Conservation (phyloP, 2,113 vertebrate species). For the Lipophrys pholis region DNA sequence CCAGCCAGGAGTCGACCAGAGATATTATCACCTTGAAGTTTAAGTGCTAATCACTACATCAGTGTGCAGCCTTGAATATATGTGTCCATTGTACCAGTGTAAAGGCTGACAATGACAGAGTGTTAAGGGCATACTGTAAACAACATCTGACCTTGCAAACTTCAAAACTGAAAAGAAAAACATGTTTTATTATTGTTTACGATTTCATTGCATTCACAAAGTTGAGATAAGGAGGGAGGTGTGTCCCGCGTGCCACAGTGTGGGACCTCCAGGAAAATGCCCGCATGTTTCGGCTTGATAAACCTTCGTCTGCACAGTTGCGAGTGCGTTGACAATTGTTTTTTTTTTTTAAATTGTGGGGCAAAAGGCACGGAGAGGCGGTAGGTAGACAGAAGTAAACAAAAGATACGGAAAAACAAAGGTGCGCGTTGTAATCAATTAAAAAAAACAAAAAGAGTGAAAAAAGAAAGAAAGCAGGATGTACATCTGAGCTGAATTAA, state of each 20-base stretch:
- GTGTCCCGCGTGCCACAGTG: slow-evolving; percentile 23
- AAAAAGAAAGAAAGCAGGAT: slow-evolving; percentile 68
- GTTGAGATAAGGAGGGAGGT: slow-evolving; percentile 57
- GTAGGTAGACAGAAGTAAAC: slow-evolving; percentile 20
- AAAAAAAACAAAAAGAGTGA: slow-evolving; percentile 40
- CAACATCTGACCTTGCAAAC: slow-evolving; percentile 57
- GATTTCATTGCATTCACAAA: slow-evolving; percentile 65
- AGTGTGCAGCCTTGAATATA: no score
- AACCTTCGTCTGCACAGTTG: slow-evolving; percentile 9
- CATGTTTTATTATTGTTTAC: slow-evolving; percentile 73
- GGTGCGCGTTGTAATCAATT: slow-evolving; percentile 51
- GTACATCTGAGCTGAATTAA: slow-evolving; percentile 90
- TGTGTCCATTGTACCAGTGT: slow-evolving; percentile 32
- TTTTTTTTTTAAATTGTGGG: neutral
- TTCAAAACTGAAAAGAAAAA: slow-evolving; percentile 55
- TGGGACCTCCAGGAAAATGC: slow-evolving; percentile 40
- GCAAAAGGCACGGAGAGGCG: neutral
- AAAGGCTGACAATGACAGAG: slow-evolving; percentile 23
- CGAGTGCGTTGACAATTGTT: neutral
- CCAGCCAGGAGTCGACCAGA: no score
- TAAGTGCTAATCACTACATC: no score
- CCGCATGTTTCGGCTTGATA: slow-evolving; percentile 36
- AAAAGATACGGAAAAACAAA: slow-evolving; percentile 31
- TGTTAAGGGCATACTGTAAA: slow-evolving; percentile 28
- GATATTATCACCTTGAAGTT: no score